Evolutionary conservation across 2,797 vertebrate species (phyloP).

Genomic region (Phoeniculus purpureus): DNA sequence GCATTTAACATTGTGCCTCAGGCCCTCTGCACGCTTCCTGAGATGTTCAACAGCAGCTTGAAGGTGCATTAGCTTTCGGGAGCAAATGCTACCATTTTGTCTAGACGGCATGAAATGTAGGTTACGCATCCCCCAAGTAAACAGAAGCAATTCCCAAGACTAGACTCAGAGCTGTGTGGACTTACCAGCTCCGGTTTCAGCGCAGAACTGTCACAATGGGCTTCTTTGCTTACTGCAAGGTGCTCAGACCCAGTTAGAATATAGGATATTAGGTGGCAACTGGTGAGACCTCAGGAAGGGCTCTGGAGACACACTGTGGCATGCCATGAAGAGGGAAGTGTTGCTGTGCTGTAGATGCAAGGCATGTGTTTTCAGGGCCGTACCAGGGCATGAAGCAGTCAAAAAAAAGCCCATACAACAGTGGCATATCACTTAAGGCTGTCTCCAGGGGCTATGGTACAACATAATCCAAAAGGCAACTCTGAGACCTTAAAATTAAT

Average conservation of each 20-base stretch:
- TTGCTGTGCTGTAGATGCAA: not conserved
- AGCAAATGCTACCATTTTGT: not conserved
- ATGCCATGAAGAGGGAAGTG: not conserved
- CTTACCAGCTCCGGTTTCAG: not conserved
- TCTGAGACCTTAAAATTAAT: not conserved
- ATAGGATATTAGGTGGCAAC: not conserved
- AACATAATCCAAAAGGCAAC: not conserved
- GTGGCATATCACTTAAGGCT: not conserved
- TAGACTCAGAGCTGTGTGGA: not conserved
- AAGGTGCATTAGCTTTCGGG: not conserved
- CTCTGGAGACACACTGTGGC: not conserved
- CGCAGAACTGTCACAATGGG: not conserved
- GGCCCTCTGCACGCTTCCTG: not conserved
- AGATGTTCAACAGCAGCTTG: not conserved
- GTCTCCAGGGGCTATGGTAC: not conserved
- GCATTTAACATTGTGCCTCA: not conserved
- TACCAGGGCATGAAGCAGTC: not conserved
- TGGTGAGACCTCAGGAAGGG: not conserved
- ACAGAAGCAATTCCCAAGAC: not conserved
- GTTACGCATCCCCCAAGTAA: not conserved
- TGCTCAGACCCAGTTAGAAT: not conserved
- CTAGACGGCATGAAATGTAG: not conserved
- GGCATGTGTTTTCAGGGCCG: not conserved
- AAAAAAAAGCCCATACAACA: not conserved
- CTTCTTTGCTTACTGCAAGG: not conserved